Percentiles rank a stretch among this genome's conserved stretches.
phyloP scores from a whole-genome alignment of 2,888 invertebrate genomes.

The Hirtodrosophila histrioides region DNA sequence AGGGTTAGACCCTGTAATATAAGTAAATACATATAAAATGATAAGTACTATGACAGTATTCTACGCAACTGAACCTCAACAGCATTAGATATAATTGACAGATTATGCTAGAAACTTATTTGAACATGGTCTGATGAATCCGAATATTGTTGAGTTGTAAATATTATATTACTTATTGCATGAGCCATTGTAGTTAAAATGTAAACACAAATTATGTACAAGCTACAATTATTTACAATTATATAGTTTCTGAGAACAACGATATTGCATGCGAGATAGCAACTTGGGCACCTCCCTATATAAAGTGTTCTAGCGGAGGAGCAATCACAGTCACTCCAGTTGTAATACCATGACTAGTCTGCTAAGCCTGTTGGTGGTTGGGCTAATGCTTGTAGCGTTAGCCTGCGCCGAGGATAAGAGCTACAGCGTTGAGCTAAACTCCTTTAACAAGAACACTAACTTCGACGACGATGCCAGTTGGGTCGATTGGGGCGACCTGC shows the following conservation, averaged over 20 bases:
- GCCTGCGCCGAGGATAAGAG: conserved; percentile 43
- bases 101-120: too few relatives aligned
- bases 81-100: too few relatives aligned
- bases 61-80: too few relatives aligned
- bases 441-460: conserved; percentile 56
- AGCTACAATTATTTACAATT: conserved; percentile 8
- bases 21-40: too few relatives aligned
- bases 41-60: too few relatives aligned
- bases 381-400: conserved; percentile 30
- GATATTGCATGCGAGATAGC: conserved; percentile 51
- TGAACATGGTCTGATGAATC: too few relatives aligned
- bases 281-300: background rate
- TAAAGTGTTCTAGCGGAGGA: conserved; percentile 1
- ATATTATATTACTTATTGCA: too few relatives aligned
- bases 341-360: conserved; percentile 35
- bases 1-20: too few relatives aligned
- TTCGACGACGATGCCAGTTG: conserved; percentile 63
- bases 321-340: conserved; percentile 11
- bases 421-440: conserved; percentile 73
- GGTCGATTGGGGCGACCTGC: conserved; percentile 75
- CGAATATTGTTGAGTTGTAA: too few relatives aligned
- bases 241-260: conserved; percentile 10
- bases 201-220: conserved; percentile 13
- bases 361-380: conserved; percentile 17
- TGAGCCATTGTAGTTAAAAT: conserved; percentile 1